phyloP scores from a whole-genome alignment of 2,797 vertebrate genomes.

The Anguilla anguilla region DNA sequence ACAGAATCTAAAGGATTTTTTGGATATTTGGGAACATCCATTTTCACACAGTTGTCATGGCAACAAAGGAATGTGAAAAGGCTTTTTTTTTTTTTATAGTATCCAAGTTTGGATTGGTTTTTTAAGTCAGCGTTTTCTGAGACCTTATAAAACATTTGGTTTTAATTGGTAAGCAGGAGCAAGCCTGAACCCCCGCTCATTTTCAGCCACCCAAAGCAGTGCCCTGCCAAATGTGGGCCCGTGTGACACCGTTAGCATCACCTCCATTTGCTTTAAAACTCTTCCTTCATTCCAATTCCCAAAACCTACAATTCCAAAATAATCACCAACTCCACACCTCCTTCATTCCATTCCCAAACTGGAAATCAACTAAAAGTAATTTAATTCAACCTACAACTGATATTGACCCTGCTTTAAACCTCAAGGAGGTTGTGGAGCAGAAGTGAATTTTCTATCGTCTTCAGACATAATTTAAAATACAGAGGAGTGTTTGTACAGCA shows the following conservation, averaged over 20 bases:
- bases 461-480: constrained; percentile 77
- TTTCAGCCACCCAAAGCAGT: not conserved
- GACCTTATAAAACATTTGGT: not conserved
- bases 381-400: too few relatives aligned
- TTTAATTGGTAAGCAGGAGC: not conserved
- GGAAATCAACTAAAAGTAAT: not conserved
- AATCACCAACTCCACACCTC: too few relatives aligned
- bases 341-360: not conserved
- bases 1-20: not conserved
- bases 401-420: constrained; percentile 14
- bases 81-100: not conserved
- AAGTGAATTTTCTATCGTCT: constrained; percentile 67
- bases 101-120: not conserved
- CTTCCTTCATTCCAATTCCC: not conserved
- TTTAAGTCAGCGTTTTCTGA: not conserved
- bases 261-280: not conserved
- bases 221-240: not conserved
- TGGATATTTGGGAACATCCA: not conserved
- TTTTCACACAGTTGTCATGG: not conserved
- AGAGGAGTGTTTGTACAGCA: constrained; percentile 47
- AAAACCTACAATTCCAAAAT: not conserved
- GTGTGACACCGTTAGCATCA: not conserved
- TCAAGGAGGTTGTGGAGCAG: constrained; percentile 59
- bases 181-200: not conserved
- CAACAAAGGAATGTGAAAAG: not conserved